Base-by-base conservation (phyloP, 35 echinoderm and acorn worm species). In the Heliocidaris erythrogramma region DNA sequence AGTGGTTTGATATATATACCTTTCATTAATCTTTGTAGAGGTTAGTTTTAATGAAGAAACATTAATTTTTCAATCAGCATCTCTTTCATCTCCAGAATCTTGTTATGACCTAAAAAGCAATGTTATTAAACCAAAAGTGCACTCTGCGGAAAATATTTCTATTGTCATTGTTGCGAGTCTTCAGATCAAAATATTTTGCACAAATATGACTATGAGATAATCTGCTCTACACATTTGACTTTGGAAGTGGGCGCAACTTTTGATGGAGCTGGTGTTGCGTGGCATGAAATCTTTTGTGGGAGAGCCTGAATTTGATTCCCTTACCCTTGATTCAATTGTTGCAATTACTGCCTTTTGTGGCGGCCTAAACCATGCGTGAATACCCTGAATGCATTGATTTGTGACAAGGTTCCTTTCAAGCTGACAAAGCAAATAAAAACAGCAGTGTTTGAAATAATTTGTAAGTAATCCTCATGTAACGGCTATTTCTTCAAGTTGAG, bases 351-450 rank as follows among this genome's bases (percentile, higher is more conserved):
- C 14, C 65, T 78, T 6, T 78, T 78, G 65, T 78, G 65, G 5
- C 2, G 65, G 65, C 65, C 21, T 78, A 78, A 78, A 78, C 65
- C 65, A n/a, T 78, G 65, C 65, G 65, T 78, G 65, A 78, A 78
- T 78, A 78, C 21, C 0, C 18, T 78, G 65, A 27, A 78, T n/a
- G 65, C n/a, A 78, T 78, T 78, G 65, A n/a, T 78, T 78, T 78
- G 65, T 18, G 21, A 78, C 65, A 78, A 78, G 65, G 18, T 78
- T 78, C 65, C 27, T 4, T n/a, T 27, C 65, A 78, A 78, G 65
- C 65, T 78, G 65, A 78, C 65, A 78, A 78, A n/a, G 65, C 65
- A 78, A 78, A 78, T 78, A 78, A 78, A 78, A 78, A 78, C 65
- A 78, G 65, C 65, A 78, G 27, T 78, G 27, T 78, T 78, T 24